phyloP scores from a whole-genome alignment of 2,888 invertebrate species.

The Drosophila atripex region DNA sequence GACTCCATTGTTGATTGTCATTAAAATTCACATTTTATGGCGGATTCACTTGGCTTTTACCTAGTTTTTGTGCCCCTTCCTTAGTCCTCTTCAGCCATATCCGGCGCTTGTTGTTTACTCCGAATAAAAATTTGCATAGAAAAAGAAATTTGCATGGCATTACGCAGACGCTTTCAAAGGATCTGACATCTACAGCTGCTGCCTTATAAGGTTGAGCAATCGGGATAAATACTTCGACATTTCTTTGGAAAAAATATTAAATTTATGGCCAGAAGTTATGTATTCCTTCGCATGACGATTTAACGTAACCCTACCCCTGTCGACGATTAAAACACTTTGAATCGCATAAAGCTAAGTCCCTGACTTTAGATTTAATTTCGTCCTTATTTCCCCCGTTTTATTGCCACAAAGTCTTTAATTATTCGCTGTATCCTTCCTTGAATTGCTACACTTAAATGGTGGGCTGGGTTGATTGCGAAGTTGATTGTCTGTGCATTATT shows the following conservation, averaged over 20 bases:
- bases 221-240: constrained; percentile 10
- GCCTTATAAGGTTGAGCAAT: constrained; percentile 14
- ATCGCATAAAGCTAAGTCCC: constrained; percentile 16
- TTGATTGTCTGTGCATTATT: constrained; percentile 47
- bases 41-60: constrained; percentile 42
- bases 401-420: constrained; percentile 4
- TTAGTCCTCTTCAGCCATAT: constrained; percentile 24
- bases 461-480: neutral
- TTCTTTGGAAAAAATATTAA: constrained; percentile 16
- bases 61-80: constrained; percentile 29
- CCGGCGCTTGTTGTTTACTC: constrained; percentile 60
- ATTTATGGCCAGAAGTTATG: constrained; percentile 21
- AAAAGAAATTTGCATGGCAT: constrained; percentile 78
- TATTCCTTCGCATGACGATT: no score
- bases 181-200: constrained; percentile 30
- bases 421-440: neutral
- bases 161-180: constrained; percentile 60
- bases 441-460: constrained; percentile 4
- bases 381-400: constrained; percentile 7
- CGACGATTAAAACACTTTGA: constrained; percentile 15
- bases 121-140: constrained; percentile 66
- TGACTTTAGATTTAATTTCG: constrained; percentile 15
- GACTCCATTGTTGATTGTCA: constrained; percentile 21
- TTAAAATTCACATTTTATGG: constrained; percentile 49
- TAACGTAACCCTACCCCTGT: neutral